A percentile compares a stretch with the other conserved stretches of the same genome.
Conservation (phyloP, 2,888 invertebrate genomes). For the Orthosia cruda region DNA sequence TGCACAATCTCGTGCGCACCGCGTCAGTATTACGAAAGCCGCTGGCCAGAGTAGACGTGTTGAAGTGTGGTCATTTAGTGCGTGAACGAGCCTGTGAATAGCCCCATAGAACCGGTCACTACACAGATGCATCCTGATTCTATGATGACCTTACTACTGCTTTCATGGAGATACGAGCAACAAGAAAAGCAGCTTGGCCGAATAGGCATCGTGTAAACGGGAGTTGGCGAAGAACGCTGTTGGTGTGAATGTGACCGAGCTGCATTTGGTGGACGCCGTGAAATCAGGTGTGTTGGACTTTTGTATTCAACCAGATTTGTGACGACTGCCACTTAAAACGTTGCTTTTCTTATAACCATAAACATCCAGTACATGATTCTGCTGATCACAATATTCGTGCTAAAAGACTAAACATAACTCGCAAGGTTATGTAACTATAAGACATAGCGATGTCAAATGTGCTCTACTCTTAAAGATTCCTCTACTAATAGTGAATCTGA, state of each 20-base stretch:
- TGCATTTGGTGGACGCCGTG: too few relatives aligned
- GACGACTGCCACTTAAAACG: background rate
- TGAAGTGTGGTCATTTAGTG: too few relatives aligned
- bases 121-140: too few relatives aligned
- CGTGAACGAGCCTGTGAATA: too few relatives aligned
- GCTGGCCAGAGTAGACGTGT: too few relatives aligned
- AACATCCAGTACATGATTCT: background rate
- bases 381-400: background rate
- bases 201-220: background rate
- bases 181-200: too few relatives aligned
- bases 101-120: too few relatives aligned
- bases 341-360: background rate
- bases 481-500: background rate
- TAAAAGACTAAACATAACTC: conserved; percentile 2
- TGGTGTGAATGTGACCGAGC: background rate
- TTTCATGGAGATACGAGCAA: too few relatives aligned
- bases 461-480: background rate
- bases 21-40: too few relatives aligned
- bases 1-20: too few relatives aligned
- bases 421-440: background rate
- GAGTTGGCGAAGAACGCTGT: background rate
- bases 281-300: background rate
- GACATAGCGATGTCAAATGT: background rate
- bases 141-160: too few relatives aligned
- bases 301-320: background rate